These are phyloP conservation scores for Phyllotis vaccarum DNA, from an alignment of 2,797 vertebrate genomes.

Conservation along the genomic window DNA sequence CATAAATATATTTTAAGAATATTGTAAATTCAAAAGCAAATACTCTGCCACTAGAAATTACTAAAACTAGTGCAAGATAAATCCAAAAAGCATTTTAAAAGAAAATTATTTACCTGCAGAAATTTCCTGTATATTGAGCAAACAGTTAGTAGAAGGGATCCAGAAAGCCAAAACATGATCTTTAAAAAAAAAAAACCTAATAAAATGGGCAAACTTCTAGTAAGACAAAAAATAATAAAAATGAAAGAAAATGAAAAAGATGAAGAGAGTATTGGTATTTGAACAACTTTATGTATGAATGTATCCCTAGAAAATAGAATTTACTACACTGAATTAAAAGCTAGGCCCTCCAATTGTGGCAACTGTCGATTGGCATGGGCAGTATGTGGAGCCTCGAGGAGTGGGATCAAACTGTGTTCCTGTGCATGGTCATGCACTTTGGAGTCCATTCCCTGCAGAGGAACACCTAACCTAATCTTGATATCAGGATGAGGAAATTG, in stretches of 20 bases:
- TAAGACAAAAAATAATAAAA: slow-evolving; percentile 25
- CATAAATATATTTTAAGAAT: slow-evolving; percentile 26
- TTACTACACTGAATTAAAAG: neutral
- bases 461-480: no score
- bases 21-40: neutral
- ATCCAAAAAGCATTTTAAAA: neutral
- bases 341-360: no score
- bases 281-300: slow-evolving; percentile 17
- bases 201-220: neutral
- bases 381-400: no score
- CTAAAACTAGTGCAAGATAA: neutral
- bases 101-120: neutral
- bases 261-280: neutral
- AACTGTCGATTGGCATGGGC: no score
- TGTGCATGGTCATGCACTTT: no score
- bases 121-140: slow-evolving; percentile 20
- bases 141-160: neutral
- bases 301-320: neutral
- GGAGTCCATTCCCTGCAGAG: no score
- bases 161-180: neutral
- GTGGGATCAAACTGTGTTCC: no score
- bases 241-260: neutral
- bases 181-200: slow-evolving; percentile 26
- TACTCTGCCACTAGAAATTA: neutral
- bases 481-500: no score